Evolutionary conservation across 2,113 vertebrate genomes (phyloP).

Genomic region (Salvelinus namaycush): DNA sequence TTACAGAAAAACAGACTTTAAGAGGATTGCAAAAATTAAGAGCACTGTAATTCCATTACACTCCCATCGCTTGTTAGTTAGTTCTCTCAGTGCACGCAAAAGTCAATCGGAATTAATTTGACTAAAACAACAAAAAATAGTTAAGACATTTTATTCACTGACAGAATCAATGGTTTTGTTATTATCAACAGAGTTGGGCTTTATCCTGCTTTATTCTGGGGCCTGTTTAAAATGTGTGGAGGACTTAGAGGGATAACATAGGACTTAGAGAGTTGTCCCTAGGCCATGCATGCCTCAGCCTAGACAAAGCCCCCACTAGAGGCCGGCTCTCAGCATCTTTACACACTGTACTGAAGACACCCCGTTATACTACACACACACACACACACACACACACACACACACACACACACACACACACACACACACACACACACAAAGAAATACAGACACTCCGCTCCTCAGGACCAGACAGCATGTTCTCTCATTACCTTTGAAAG

Average conservation of each 20-base stretch:
- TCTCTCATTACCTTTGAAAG: conserved; percentile 3
- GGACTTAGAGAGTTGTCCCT: not conserved
- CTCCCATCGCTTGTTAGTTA: not conserved
- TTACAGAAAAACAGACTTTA: conserved; percentile 47
- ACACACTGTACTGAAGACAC: not conserved
- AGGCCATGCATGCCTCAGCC: not conserved
- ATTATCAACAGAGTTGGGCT: not conserved
- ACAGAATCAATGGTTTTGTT: not conserved
- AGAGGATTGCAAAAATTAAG: conserved; percentile 30
- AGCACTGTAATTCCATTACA: conserved; percentile 9
- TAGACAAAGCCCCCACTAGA: conserved; percentile 1
- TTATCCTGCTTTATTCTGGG: conserved; percentile 1
- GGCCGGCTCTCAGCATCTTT: not conserved
- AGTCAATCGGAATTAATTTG: not conserved
- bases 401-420: not conserved
- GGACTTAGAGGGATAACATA: conserved; percentile 5
- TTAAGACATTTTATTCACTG: not conserved
- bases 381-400: no score
- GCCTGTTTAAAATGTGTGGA: not conserved
- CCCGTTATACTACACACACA: not conserved
- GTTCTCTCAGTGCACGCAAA: not conserved
- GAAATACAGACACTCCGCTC: not conserved
- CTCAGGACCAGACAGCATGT: not conserved
- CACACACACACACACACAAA: not conserved
- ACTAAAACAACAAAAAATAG: not conserved